Base-by-base conservation (phyloP, 2,113 vertebrate species). In the Elachura formosa region DNA sequence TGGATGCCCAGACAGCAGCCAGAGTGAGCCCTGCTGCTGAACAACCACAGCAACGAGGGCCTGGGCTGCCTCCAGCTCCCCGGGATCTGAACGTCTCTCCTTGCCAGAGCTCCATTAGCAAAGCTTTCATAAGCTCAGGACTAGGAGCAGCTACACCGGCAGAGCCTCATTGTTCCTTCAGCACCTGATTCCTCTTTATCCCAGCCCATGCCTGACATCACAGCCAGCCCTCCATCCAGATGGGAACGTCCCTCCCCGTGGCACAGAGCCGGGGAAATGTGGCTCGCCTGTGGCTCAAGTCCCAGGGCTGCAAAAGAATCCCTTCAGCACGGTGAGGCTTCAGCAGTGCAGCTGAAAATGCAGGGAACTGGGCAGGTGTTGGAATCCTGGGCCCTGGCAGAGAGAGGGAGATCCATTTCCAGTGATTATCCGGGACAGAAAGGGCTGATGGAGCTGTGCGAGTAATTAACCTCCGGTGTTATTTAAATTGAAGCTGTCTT, bases 381-480 rank as follows among this genome's bases (percentile, higher is more conserved):
- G 46, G 64, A 74, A 63, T 38, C 17, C 52, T 7, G 34, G 34
- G 34, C 51, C 1, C 0, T 14, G 43, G 61, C 69, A 75, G 11
- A 4, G 29, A 33, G 24, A 68, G 55, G 8, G 38, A 75, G 59
- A 87, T 23, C 79, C 94, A 87, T 15, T 68, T 1, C 33, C 62
- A 19, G 78, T 12, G 66, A 82, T 66, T 83, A 41, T 36, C 41
- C 7, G 3, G 59, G 38, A 67, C 63, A 34, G 68, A 74, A 76
- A 72, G 76, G 82, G 71, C 84, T 90, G 85, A 61, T 64, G 74
- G 67, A 94, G 78, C 56, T 59, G 16, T 1, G 8, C 56, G 62
- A 87, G 87, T 76, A 95, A 94, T 90, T 94, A 94, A 96, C 75
- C 85, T 88, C 82, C 51, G 82, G 62, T 41, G 78, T 73, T 91